Conservation (phyloP, 2,888 invertebrate genomes). For the Desoria tigrina region DNA sequence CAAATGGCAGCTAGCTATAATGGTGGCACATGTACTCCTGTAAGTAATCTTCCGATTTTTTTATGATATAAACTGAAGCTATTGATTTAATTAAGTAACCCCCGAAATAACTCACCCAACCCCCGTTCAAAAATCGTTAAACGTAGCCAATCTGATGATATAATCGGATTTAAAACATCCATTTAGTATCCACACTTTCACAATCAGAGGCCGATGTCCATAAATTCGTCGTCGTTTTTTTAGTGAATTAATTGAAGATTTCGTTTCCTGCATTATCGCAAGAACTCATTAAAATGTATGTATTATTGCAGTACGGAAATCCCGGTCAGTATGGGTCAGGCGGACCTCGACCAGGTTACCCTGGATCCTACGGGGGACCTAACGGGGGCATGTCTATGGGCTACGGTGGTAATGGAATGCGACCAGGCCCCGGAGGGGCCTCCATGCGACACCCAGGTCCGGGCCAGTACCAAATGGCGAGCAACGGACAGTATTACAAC, state of each 20-base stretch:
- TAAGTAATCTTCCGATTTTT: conserved; percentile 22
- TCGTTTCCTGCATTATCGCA: not conserved
- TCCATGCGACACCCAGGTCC: conserved; percentile 27
- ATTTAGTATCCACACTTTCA: too few relatives aligned
- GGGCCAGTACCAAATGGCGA: conserved; percentile 31
- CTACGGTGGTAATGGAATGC: conserved; percentile 8
- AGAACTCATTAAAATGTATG: not conserved
- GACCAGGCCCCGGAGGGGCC: conserved; percentile 19
- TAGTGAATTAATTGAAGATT: too few relatives aligned
- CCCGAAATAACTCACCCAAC: too few relatives aligned
- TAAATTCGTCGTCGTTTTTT: too few relatives aligned
- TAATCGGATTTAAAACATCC: too few relatives aligned
- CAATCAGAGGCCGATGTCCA: too few relatives aligned
- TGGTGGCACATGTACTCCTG: conserved; percentile 50
- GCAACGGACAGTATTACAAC: conserved; percentile 50
- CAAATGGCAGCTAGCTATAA: conserved; percentile 47
- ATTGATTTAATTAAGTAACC: too few relatives aligned
- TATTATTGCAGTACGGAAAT: conserved; percentile 20
- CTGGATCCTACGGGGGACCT: conserved; percentile 9
- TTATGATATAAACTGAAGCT: too few relatives aligned
- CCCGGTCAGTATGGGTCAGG: not conserved
- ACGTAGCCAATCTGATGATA: too few relatives aligned
- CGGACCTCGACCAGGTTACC: not conserved
- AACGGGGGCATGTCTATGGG: conserved; percentile 3
- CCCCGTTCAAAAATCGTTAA: too few relatives aligned